phyloP scores from a whole-genome alignment of 1,140 invertebrate species.

The Ostrea denselamellosa region DNA sequence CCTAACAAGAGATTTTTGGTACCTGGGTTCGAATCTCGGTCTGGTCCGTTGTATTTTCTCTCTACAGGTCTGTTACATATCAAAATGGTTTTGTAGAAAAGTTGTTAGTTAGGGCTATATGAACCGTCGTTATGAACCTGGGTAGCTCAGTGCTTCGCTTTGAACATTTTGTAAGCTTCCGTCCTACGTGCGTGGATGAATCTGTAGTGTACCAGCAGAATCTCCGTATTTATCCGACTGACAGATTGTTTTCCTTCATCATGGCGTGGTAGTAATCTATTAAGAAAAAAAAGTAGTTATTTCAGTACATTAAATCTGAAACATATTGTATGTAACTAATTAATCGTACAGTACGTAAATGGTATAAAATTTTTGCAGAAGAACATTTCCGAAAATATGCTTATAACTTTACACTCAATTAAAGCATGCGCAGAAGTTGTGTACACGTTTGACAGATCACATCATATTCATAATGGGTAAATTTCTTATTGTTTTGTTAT shows the following conservation, averaged over 20 bases:
- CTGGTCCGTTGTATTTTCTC: too few species aligned
- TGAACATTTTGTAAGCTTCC: too few species aligned
- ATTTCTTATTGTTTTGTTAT: not conserved
- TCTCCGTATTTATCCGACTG: constrained; percentile 16
- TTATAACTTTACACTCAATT: not conserved
- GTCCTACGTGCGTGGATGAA: too few species aligned
- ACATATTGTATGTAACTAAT: not conserved
- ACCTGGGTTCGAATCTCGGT: too few species aligned
- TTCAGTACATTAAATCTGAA: not conserved
- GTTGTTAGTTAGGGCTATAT: too few species aligned
- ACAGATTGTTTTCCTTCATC: not conserved
- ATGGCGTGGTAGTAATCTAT: not conserved
- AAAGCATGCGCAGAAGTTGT: constrained; percentile 39
- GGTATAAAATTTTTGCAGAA: not conserved
- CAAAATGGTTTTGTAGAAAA: too few species aligned
- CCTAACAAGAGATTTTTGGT: too few species aligned
- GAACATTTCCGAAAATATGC: not conserved
- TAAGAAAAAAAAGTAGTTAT: not conserved
- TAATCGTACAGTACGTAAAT: not conserved
- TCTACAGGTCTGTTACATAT: too few species aligned
- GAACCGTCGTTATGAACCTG: too few species aligned
- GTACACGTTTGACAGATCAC: constrained; percentile 45
- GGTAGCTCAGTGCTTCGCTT: too few species aligned
- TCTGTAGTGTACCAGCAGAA: too few species aligned
- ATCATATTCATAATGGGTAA: not conserved